These are phyloP conservation scores for Anastrepha obliqua DNA, from an alignment of 1,140 invertebrate species.

Conservation along the genomic window DNA sequence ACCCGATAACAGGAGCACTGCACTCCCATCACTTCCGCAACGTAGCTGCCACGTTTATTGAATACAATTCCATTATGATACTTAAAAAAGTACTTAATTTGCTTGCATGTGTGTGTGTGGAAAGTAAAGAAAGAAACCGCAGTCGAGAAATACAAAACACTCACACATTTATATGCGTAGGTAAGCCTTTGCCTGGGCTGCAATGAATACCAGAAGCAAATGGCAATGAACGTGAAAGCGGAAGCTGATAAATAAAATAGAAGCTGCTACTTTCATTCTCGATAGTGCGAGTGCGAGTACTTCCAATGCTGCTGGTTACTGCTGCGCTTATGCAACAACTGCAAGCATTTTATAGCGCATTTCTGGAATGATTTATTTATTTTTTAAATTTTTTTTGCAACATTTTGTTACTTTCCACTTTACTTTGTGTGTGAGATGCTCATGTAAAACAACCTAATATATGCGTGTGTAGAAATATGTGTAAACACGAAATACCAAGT, in stretches of 20 bases:
- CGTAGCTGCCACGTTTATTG: not conserved
- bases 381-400: constrained; percentile 8
- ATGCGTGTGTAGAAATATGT: no score
- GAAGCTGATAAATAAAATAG: not conserved
- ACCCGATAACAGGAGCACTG: not conserved
- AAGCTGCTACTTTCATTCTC: constrained; percentile 1
- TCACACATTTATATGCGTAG: not conserved
- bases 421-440: no score
- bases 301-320: not conserved
- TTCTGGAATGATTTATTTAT: constrained; percentile 3
- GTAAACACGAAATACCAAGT: not conserved
- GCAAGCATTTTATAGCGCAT: not conserved
- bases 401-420: not conserved
- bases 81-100: not conserved
- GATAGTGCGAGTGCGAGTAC: not conserved
- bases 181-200: not conserved
- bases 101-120: not conserved
- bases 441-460: no score
- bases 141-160: not conserved
- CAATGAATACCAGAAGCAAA: not conserved
- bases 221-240: not conserved
- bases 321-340: not conserved
- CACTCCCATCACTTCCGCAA: not conserved
- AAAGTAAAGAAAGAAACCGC: not conserved
- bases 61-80: not conserved